Evolutionary conservation across 2,797 vertebrate genomes (phyloP).

Genomic region (Danio aesculapii): DNA sequence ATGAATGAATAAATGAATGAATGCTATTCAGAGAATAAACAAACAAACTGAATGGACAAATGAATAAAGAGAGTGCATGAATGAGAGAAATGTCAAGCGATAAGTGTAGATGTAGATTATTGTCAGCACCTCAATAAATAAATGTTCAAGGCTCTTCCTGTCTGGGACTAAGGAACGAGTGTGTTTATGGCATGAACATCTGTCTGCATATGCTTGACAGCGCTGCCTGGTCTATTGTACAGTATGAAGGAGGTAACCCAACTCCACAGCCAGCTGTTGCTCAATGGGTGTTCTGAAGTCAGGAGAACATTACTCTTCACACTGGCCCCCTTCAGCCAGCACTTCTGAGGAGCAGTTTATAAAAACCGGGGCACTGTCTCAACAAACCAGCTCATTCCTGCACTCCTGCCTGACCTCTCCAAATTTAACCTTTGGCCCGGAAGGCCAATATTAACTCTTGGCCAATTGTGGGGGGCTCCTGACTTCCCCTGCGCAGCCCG

Average conservation of each 20-base stretch:
- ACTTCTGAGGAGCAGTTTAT: slow-evolving; percentile 61
- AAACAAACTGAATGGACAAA: not conserved
- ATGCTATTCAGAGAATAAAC: not conserved
- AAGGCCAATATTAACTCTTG: slow-evolving; percentile 87
- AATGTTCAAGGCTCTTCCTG: slow-evolving; percentile 52
- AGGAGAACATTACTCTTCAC: slow-evolving; percentile 62
- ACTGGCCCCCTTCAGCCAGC: slow-evolving; percentile 57
- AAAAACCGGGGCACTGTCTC: slow-evolving; percentile 64
- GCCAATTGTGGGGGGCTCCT: slow-evolving; percentile 80
- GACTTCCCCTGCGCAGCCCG: slow-evolving; percentile 80
- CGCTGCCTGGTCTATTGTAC: slow-evolving; percentile 59
- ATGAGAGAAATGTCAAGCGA: not conserved
- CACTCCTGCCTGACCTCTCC: slow-evolving; percentile 80
- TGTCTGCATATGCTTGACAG: slow-evolving; percentile 59
- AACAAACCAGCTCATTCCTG: slow-evolving; percentile 70
- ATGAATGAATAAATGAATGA: too few relatives aligned
- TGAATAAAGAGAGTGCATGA: not conserved
- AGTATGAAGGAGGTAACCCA: slow-evolving; percentile 61
- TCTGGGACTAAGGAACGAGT: slow-evolving; percentile 48
- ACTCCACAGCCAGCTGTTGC: slow-evolving; percentile 64
- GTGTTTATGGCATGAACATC: slow-evolving; percentile 60
- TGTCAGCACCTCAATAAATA: slow-evolving; percentile 49
- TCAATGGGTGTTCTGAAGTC: slow-evolving; percentile 62
- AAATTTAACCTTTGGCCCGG: slow-evolving; percentile 84
- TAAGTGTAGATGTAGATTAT: slow-evolving; percentile 5